These are phyloP conservation scores for Todiramphus chloris DNA, from an alignment of 2,113 vertebrate species.

Conservation along the genomic window DNA sequence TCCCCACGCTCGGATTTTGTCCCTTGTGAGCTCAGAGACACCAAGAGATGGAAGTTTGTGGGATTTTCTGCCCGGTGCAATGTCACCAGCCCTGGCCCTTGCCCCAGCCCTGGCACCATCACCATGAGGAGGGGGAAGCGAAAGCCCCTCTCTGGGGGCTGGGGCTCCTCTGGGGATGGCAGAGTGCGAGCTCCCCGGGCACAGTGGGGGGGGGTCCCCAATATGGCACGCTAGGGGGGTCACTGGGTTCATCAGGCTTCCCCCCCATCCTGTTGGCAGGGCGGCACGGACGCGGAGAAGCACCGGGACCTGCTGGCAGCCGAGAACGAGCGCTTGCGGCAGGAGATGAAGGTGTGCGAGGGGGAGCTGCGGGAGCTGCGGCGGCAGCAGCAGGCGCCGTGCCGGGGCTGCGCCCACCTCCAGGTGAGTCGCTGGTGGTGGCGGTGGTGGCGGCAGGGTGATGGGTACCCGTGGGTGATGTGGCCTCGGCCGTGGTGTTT, in stretches of 20 bases:
- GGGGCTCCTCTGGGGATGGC: neutral
- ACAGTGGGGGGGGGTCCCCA: neutral
- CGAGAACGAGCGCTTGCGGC: slow-evolving; percentile 89
- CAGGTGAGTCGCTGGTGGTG: slow-evolving; percentile 54
- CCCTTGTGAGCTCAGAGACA: rapidly evolving
- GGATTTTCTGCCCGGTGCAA: neutral
- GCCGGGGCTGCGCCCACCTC: slow-evolving; percentile 75
- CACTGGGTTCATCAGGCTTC: neutral
- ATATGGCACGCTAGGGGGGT: neutral
- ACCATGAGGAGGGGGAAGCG: rapidly evolving
- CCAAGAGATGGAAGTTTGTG: neutral
- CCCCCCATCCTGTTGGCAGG: slow-evolving; percentile 52
- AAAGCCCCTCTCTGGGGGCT: neutral
- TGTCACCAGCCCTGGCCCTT: rapidly evolving
- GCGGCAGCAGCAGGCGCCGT: slow-evolving; percentile 29
- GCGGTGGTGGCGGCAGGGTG: rapidly evolving
- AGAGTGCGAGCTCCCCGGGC: neutral
- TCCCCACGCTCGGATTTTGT: neutral
- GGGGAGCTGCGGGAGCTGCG: slow-evolving; percentile 73
- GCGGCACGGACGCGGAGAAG: slow-evolving; percentile 91
- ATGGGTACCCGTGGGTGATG: rapidly evolving
- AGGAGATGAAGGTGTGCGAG: slow-evolving; percentile 84
- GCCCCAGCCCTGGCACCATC: rapidly evolving
- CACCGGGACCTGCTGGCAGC: slow-evolving; percentile 88
- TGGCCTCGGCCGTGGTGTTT: rapidly evolving